Evolutionary conservation across 1,140 invertebrate species (phyloP), one percentile per base, ranked within the genome.

Genomic region (Pentalonia nigronervosa): DNA sequence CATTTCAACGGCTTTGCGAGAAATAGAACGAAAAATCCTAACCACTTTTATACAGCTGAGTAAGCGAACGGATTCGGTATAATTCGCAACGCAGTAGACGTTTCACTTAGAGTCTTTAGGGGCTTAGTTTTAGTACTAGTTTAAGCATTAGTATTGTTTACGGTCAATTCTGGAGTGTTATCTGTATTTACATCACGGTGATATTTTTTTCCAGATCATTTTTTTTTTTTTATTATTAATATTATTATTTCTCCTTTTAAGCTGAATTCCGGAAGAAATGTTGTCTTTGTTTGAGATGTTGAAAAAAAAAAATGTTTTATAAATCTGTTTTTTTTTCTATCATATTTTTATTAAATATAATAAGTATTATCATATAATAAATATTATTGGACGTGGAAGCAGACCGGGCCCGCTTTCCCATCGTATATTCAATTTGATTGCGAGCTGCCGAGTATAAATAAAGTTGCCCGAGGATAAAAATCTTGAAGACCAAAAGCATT

Each of bases 401-500:
- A 25, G 25, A 47, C 84, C 30, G 45, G 45, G 30, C 4, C 45
- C 20, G 45, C 45, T n/a, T 76, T 76, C 60, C n/a, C 60, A 7
- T 76, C 14, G 7, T 47, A 47, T 47, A 86, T 86, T 86, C 25
- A 86, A 86, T 86, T 86, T n/a, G 84, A 47, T 86, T n/a, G 25
- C 8, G 25, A 47, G 84, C 25, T 11, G n/a, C 21, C 7, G 47
- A 23, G 88, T 30, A 89, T 23, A 89, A 89, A 53, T 36, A 89
- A 89, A 89, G 47, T 23, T 48, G 48, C 88, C 48, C 50, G 34
- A 36, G 88, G 50, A 89, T 89, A 41, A 56, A 89, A 53, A 56
- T 89, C 88, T 56, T 23, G 88, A 89, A 89, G 50, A 89, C 50
- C 88, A 56, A 89, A 36, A 89, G 88, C 88, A 56, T 89, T 89